phyloP scores from a whole-genome alignment of 2,888 invertebrate species.

The Hirtodrosophila trivittata region DNA sequence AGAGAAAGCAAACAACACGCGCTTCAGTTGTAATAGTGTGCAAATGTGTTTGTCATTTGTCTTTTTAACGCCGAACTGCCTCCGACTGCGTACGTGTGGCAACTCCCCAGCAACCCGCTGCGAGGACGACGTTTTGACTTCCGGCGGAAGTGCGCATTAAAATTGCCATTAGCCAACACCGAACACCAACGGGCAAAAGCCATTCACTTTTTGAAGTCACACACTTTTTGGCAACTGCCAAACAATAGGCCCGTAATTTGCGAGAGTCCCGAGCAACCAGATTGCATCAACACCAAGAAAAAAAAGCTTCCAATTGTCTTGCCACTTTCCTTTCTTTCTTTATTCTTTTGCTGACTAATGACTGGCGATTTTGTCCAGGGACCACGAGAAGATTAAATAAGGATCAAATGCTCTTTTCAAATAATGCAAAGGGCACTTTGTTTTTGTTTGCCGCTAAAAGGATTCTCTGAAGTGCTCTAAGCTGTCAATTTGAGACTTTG shows the following conservation, averaged over 20 bases:
- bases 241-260: conserved; percentile 59
- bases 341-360: conserved; percentile 28
- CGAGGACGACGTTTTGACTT: conserved; percentile 56
- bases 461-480: no score
- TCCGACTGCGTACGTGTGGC: conserved; percentile 47
- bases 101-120: conserved; percentile 51
- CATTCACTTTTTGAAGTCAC: conserved; percentile 29
- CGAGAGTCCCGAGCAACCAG: conserved; percentile 16
- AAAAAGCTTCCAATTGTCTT: conserved; percentile 35
- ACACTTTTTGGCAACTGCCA: conserved; percentile 50
- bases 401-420: neutral
- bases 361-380: conserved; percentile 5
- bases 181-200: conserved; percentile 13
- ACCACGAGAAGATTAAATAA: neutral
- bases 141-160: conserved; percentile 71
- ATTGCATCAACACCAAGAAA: neutral
- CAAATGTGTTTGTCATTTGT: conserved; percentile 74
- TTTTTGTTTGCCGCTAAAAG: no score
- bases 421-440: no score
- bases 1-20: conserved; percentile 34
- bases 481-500: no score
- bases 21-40: conserved; percentile 66
- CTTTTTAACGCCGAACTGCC: conserved; percentile 68
- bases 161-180: conserved; percentile 63
- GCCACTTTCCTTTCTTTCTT: conserved; percentile 23